Base-by-base conservation (phyloP, 2,797 vertebrate species). In the Pseudomugil tenellus region DNA sequence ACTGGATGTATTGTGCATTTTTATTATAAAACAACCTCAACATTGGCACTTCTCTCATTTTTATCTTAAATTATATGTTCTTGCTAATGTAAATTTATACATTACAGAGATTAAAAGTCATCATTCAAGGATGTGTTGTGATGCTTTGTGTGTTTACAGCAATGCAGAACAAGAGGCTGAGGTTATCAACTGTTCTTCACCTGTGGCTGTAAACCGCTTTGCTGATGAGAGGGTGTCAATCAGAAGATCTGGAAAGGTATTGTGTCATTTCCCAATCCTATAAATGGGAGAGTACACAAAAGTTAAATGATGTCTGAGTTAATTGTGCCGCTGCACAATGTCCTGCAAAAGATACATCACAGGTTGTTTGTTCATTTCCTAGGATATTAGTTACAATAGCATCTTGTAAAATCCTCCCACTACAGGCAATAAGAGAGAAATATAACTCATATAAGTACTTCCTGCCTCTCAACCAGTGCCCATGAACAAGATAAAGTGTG, bases 191-290 rank as follows among this genome's bases (percentile, higher is more conserved):
- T 82, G 74, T 28, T 67, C 76, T 46, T 91, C 90, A 0, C 90
- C 91, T 4, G 86, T 66, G 57, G 74, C 89, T 69, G 79, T 85
- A 12, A 85, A 83, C 19, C 85, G 84, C 58, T 90, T 90, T 54
- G 39, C 86, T 13, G 91, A 93, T 35, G 92, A 93, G 32, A 88
- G 91, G 69, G 29, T 74, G 61, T 88, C 92, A 3, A 72, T 92
- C 58, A 93, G 92, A 66, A 89, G 89, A 83, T 63, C 85, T 9
- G 80, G 80, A 67, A 94, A 92, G 93, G 94, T 94, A 87, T 57
- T 6, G 26, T 43, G 7, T 67, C 6, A 64, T 56, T 53, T 63
- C 28, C 41, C 12, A 32, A 4, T 31, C 13, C 29, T 21, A 34
- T 53, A 16, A 49, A n/a, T 17, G 9, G 5, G 51, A 58, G 12